These are phyloP conservation scores for Agriopis leucophaearia DNA, from an alignment of 2,888 invertebrate species.

Conservation along the genomic window DNA sequence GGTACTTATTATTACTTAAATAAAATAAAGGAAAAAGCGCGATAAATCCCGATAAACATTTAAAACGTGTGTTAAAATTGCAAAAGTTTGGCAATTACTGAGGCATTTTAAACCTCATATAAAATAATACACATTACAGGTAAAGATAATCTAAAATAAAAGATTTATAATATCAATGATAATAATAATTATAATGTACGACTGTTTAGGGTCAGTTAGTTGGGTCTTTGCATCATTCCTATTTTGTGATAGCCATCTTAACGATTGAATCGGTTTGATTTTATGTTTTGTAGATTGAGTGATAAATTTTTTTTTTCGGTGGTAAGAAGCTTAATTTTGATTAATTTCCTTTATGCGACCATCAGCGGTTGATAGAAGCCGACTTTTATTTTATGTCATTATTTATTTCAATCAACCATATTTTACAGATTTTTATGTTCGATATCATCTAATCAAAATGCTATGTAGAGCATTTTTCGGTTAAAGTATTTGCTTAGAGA, in stretches of 20 bases:
- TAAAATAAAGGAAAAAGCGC: too few relatives aligned
- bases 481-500: neutral
- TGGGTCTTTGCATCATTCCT: conserved; percentile 8
- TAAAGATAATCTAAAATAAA: too few relatives aligned
- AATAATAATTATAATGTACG: too few relatives aligned
- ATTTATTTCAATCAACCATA: conserved; percentile 23
- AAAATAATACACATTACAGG: too few relatives aligned
- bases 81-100: too few relatives aligned
- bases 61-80: too few relatives aligned
- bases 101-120: too few relatives aligned
- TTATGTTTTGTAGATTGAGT: conserved; percentile 32
- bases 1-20: too few relatives aligned
- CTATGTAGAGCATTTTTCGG: neutral
- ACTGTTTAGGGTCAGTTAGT: neutral
- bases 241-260: conserved; percentile 23
- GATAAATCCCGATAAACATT: too few relatives aligned
- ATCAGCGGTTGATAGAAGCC: conserved; percentile 6
- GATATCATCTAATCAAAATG: neutral
- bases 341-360: conserved; percentile 22
- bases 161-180: neutral
- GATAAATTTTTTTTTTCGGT: conserved; percentile 25
- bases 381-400: conserved; percentile 18
- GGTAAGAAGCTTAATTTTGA: conserved; percentile 18
- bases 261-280: conserved; percentile 31
- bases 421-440: conserved; percentile 11